A percentile compares a stretch with the other conserved stretches of the same genome.
Evolutionary conservation across 2,888 invertebrate genomes (phyloP).

Genomic region (Caenorhabditis sp.): DNA sequence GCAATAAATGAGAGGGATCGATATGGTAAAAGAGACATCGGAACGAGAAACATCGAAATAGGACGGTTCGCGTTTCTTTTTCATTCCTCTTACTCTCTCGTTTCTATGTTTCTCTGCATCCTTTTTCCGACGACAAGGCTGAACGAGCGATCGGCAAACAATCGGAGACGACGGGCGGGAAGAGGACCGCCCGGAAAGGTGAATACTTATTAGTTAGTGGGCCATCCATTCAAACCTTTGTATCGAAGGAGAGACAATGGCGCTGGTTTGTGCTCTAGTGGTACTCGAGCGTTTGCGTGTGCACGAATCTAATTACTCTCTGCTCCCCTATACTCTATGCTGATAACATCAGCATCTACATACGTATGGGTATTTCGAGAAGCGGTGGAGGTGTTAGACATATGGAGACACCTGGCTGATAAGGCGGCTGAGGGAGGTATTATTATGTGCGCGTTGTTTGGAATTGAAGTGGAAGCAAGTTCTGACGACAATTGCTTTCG

Average conservation of each 20-base stretch:
- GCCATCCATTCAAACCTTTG: constrained; percentile 10
- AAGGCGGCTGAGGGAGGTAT: constrained; percentile 1
- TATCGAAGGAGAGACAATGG: constrained; percentile 35
- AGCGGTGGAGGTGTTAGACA: constrained; percentile 2
- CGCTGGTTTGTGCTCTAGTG: constrained; percentile 21
- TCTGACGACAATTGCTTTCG: not conserved
- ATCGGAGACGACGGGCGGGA: constrained; percentile 17
- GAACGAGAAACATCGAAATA: constrained; percentile 32
- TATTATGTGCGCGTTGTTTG: constrained; percentile 1
- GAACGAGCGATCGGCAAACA: constrained; percentile 53
- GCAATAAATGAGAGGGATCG: constrained; percentile 5
- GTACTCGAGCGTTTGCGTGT: constrained; percentile 9
- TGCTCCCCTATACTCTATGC: constrained; percentile 22
- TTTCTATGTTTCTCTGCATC: constrained; percentile 6
- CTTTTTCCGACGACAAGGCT: constrained; percentile 46
- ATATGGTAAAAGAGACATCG: constrained; percentile 3
- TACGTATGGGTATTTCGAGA: not conserved
- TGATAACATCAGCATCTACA: constrained; percentile 21
- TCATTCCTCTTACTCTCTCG: constrained; percentile 22
- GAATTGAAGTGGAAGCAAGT: not conserved
- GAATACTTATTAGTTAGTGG: constrained; percentile 48
- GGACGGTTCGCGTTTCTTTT: constrained; percentile 21
- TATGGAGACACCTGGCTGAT: not conserved
- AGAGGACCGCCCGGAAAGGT: constrained; percentile 13
- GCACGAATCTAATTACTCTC: constrained; percentile 2